Percentiles rank a stretch among this genome's conserved stretches.
These are phyloP conservation scores for Neoseiulus cucumeris DNA, from an alignment of 1,140 invertebrate species.

Conservation along the genomic window DNA sequence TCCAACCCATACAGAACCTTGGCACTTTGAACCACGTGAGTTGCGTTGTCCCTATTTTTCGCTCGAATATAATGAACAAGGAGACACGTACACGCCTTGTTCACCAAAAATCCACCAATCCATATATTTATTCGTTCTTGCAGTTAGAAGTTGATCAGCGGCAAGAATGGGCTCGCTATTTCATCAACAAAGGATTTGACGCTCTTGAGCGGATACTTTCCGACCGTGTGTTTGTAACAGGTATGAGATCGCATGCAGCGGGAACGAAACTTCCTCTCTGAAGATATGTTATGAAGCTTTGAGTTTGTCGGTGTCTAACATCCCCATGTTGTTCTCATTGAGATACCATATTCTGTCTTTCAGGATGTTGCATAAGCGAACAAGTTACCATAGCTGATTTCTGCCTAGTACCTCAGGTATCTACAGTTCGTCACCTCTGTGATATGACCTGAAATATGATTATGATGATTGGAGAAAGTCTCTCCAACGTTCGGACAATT, in stretches of 20 bases:
- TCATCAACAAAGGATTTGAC: conserved; percentile 66
- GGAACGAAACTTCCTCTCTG: too few relatives aligned
- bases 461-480: not conserved
- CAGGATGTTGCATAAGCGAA: conserved; percentile 83
- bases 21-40: conserved; percentile 48
- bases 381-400: conserved; percentile 81
- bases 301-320: too few relatives aligned
- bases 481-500: too few relatives aligned
- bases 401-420: conserved; percentile 81
- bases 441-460: not conserved
- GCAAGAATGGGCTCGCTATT: conserved; percentile 61
- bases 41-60: not conserved
- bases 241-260: too few relatives aligned
- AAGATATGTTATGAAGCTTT: too few relatives aligned
- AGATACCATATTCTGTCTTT: conserved; percentile 23
- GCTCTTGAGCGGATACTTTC: conserved; percentile 19
- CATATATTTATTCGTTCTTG: not conserved
- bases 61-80: not conserved
- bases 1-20: conserved; percentile 87
- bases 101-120: not conserved
- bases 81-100: too few relatives aligned
- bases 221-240: not conserved
- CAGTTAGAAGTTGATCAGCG: conserved; percentile 29
- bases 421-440: conserved; percentile 47
- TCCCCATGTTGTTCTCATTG: too few relatives aligned